Evolutionary conservation across 2,888 invertebrate genomes (phyloP), one percentile per base, ranked within the genome.

Genomic region (Yponomeuta malinellus): DNA sequence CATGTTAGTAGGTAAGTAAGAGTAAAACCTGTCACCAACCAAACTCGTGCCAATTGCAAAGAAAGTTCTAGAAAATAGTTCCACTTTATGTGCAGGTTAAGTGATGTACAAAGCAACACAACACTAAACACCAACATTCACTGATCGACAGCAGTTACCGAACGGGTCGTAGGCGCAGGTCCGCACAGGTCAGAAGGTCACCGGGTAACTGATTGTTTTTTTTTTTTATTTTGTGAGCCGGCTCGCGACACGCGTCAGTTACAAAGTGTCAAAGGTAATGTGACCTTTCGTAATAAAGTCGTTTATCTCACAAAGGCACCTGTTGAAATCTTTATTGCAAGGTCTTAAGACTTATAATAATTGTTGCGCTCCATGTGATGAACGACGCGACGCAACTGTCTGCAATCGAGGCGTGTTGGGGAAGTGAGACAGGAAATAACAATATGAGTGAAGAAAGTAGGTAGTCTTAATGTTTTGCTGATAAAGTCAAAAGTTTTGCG

Each of bases 81-180:
- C 63, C 63, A 63, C 63, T 63, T 63, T 63, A 63, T 23, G 63
- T 63, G 63, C 63, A 63, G 63, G 63, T 63, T 6, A 63, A 33
- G 63, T 63, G 15, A n/a, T 59, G 59, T 23, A 63, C 63, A 63
- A 63, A 9, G 63, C 63, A 63, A 15, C 63, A 63, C 63, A 63
- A 63, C 63, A 63, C 63, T 63, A 63, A 33, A 33, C 33, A 33
- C 33, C 15, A 63, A 63, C 63, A 63, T 23, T 23, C 15, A 63
- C 15, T 23, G 63, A 63, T 63, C 63, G 63, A 63, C 63, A 63
- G 63, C 63, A 63, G 63, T 63, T 63, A 63, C 63, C 63, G 63
- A 9, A 12, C 63, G 63, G 63, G 63, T 63, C 63, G 63, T 63
- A 23, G 63, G 63, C 63, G 63, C 63, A 63, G 63, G 59, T 59